Evolutionary conservation across 2,797 vertebrate species (phyloP).

Genomic region (Rousettus madagascariensis): DNA sequence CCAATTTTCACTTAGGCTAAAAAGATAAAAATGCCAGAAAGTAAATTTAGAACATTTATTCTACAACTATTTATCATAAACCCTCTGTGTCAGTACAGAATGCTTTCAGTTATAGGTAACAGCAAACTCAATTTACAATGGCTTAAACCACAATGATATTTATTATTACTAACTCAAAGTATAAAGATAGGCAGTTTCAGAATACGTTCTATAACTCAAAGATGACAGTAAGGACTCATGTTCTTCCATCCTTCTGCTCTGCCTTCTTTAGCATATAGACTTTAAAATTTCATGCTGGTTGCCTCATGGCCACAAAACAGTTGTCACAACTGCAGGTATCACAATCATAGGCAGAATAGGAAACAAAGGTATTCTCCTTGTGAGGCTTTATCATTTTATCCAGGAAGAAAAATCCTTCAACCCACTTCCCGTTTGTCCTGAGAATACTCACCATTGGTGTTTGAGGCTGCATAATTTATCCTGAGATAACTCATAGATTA

Average conservation of each 20-base stretch:
- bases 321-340: not conserved
- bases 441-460: no score
- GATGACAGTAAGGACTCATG: not conserved
- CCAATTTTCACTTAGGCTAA: not conserved
- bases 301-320: not conserved
- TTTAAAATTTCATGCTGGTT: not conserved
- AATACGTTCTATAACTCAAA: not conserved
- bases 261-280: not conserved
- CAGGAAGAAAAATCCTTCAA: no score
- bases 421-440: no score
- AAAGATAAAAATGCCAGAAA: not conserved
- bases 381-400: no score
- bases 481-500: no score
- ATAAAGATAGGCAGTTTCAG: not conserved
- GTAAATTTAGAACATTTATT: not conserved
- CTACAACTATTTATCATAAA: not conserved
- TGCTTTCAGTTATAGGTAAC: not conserved
- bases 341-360: not conserved
- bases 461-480: no score
- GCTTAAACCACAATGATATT: not conserved
- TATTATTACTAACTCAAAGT: not conserved
- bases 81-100: not conserved
- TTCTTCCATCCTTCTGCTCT: not conserved
- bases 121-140: not conserved
- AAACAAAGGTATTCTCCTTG: not conserved